These are phyloP conservation scores for Margarornis squamiger DNA, from an alignment of 2,797 vertebrate genomes.

Conservation along the genomic window DNA sequence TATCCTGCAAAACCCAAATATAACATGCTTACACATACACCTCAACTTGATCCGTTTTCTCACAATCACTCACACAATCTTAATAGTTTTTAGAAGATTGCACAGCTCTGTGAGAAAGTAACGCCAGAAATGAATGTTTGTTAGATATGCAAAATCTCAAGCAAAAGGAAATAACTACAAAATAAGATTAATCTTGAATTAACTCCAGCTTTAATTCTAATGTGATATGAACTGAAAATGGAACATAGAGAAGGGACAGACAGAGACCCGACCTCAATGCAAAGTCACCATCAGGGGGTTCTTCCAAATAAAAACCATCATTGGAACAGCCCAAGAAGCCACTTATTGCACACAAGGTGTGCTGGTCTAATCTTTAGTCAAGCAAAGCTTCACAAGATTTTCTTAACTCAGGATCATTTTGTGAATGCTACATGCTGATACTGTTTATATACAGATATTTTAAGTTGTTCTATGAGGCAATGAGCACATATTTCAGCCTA, in stretches of 20 bases:
- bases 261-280: neutral
- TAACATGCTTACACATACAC: neutral
- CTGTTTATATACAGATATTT: neutral
- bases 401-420: neutral
- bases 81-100: neutral
- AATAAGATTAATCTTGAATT: neutral
- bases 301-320: neutral
- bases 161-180: neutral
- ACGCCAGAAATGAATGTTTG: neutral
- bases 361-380: neutral
- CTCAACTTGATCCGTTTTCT: neutral
- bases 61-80: neutral
- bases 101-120: neutral
- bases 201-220: neutral
- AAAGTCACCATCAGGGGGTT: neutral
- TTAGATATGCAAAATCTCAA: neutral
- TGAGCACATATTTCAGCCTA: neutral
- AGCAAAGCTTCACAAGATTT: neutral
- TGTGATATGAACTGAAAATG: neutral
- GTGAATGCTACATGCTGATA: neutral
- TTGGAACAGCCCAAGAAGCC: neutral
- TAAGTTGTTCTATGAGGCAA: neutral
- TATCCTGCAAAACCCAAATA: neutral
- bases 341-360: neutral
- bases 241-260: neutral